These are phyloP conservation scores for Tapirus indicus DNA, from an alignment of 2,797 vertebrate species.

Conservation along the genomic window DNA sequence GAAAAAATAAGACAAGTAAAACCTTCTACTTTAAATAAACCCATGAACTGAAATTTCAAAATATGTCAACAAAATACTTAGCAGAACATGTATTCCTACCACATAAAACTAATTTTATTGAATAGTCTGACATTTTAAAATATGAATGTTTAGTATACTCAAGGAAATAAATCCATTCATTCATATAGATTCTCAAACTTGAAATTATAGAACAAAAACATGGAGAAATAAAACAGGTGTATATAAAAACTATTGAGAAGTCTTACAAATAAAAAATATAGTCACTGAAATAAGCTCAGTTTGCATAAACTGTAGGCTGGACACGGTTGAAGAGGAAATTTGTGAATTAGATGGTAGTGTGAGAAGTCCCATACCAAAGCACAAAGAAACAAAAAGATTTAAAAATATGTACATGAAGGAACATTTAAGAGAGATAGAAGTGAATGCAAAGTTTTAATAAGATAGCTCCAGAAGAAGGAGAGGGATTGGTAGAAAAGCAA, in stretches of 20 bases:
- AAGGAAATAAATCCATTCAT: neutral
- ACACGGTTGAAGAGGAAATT: neutral
- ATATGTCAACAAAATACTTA: neutral
- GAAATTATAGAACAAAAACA: neutral
- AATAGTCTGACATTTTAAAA: conserved; percentile 3
- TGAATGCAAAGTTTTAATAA: neutral
- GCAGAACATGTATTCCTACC: neutral
- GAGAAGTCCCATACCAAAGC: neutral
- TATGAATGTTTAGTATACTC: neutral
- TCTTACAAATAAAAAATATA: neutral
- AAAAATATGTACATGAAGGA: neutral
- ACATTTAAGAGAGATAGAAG: neutral
- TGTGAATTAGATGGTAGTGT: neutral
- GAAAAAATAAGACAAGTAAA: neutral
- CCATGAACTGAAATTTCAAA: neutral
- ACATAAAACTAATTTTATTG: neutral
- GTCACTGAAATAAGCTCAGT: neutral
- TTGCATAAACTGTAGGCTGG: neutral
- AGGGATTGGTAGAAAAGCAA: neutral
- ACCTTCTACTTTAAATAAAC: neutral
- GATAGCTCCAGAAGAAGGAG: neutral
- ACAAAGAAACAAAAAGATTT: neutral
- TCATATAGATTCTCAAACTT: neutral
- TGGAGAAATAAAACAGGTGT: neutral
- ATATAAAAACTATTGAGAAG: neutral